Conservation (phyloP, 2,113 vertebrate species). For the Ranitomeya variabilis region DNA sequence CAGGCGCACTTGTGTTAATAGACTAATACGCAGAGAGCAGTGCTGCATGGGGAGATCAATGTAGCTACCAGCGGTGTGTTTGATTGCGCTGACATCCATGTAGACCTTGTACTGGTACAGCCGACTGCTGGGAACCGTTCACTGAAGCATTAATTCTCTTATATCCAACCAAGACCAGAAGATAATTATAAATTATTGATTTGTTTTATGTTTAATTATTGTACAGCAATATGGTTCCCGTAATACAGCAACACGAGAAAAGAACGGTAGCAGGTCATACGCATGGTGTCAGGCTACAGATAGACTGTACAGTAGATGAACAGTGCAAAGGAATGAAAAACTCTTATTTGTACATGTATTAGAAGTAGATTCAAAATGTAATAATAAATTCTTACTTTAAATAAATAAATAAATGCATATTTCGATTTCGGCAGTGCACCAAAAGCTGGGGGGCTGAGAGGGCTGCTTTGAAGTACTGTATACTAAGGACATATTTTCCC, state of each 20-base stretch:
- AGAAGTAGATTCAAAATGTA: not conserved
- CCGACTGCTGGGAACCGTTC: conserved; percentile 16
- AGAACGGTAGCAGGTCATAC: not conserved
- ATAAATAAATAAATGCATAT: not conserved
- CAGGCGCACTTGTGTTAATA: conserved; percentile 19
- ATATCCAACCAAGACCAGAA: conserved; percentile 12
- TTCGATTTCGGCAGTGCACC: not conserved
- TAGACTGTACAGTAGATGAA: not conserved
- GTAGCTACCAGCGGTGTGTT: conserved; percentile 5
- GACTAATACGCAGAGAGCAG: not conserved
- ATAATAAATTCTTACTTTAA: not conserved
- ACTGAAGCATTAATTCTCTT: not conserved
- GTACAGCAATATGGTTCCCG: not conserved
- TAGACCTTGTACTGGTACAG: not conserved
- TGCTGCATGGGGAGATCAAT: conserved; percentile 22
- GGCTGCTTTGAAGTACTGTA: not conserved
- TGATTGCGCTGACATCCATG: not conserved
- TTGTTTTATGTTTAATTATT: conserved; percentile 40
- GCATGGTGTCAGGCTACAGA: too few species aligned
- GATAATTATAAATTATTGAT: conserved; percentile 36
- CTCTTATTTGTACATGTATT: not conserved
- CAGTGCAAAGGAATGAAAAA: not conserved
- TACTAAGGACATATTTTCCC: too few species aligned
- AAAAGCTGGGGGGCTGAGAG: not conserved
- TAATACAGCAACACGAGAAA: not conserved